Base-by-base conservation (phyloP, 2,113 vertebrate genomes). In the Spermophilus dauricus region DNA sequence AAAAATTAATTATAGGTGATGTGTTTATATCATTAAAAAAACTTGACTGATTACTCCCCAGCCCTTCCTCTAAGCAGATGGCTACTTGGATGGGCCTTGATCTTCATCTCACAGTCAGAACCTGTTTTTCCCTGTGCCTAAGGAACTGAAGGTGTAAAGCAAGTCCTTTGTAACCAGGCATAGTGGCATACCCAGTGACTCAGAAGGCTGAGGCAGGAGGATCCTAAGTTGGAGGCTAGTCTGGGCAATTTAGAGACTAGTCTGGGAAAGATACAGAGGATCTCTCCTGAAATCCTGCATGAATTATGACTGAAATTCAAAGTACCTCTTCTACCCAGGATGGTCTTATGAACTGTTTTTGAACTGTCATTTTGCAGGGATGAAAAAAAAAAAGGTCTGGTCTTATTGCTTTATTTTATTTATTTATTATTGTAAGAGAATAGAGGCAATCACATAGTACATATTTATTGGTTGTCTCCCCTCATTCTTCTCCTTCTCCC, bases 301-400 rank as follows among this genome's bases (percentile, higher is more conserved):
- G 2, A 93, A 87, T 87, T 18, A 80, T 77, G 51, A 85, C 73
- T 87, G 30, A 95, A 87, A 87, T 78, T 86, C 61, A 82, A n/a
- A 85, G 32, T 81, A n/a, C 42, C 32, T 72, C 28, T 84, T 89
- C 39, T 93, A 91, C 61, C 13, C 28, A 94, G 14, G 26, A 34
- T 48, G 13, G 39, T 82, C 42, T 91, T 81, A 81, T 72, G 34
- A 80, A 65, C 37, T 51, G 32, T 86, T 75, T 42, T 42, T 42
- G 42, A 42, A 42, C 42, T 42, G 42, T 42, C 7, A 37, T 75
- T 88, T 84, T 86, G 45, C 45, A 37, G 48, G 48, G 48, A 12
- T 12, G 22, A 45, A 76, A 89, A 51, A 51, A 48, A 48, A 12
- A 48, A 51, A 51, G 48, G 48, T 51, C 48, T 42, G 34, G 11